These are phyloP conservation scores for Acyrthosiphon pisum DNA, from an alignment of 1,140 invertebrate species.

Conservation along the genomic window DNA sequence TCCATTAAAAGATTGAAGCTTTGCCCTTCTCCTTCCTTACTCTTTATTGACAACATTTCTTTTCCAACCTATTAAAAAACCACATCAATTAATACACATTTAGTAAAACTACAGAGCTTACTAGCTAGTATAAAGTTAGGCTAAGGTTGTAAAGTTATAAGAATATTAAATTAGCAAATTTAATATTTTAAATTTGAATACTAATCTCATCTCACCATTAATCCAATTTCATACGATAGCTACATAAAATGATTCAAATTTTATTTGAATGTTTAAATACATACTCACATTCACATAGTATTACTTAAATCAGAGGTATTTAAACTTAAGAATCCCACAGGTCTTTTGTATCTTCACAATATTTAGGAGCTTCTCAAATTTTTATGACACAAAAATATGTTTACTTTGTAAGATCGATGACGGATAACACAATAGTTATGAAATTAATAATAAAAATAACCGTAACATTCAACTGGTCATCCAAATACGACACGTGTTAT, in stretches of 20 bases:
- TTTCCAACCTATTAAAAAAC: slow-evolving; percentile 78
- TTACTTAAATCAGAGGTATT: background rate
- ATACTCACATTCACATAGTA: background rate
- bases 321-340: background rate
- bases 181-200: background rate
- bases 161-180: background rate
- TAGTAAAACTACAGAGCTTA: background rate
- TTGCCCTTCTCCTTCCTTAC: slow-evolving; percentile 83
- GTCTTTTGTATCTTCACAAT: background rate
- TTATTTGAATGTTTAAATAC: background rate
- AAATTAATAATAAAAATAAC: background rate
- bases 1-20: slow-evolving; percentile 96
- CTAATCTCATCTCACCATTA: slow-evolving; percentile 51
- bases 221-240: slow-evolving; percentile 56
- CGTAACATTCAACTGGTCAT: background rate
- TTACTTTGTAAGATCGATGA: background rate
- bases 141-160: background rate
- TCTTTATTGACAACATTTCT: slow-evolving; percentile 87
- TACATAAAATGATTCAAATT: slow-evolving; percentile 55
- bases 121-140: background rate
- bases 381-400: background rate
- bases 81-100: slow-evolving; percentile 10
- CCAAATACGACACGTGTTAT: background rate
- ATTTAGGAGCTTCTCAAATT: background rate
- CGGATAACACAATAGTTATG: background rate